Base-by-base conservation (phyloP, 2,113 vertebrate species). In the Tychaedon coryphoeus region DNA sequence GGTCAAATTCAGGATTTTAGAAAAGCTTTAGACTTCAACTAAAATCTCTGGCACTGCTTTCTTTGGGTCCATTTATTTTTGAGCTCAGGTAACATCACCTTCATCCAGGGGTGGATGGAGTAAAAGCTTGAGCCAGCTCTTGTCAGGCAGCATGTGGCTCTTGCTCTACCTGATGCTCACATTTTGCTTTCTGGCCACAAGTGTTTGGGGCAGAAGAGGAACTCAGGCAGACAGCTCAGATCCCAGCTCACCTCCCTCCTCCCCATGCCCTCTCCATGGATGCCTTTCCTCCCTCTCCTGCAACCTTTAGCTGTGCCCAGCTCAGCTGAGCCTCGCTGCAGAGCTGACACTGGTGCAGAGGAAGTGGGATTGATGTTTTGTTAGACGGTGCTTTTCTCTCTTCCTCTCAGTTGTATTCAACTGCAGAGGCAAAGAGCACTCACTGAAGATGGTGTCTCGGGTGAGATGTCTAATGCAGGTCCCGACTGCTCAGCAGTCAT, bases 401-500 rank as follows among this genome's bases (percentile, higher is more conserved):
- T 88, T 95, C 84, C 65, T 45, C 73, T 75, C 1, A 0, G 14
- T 16, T 45, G 71, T 90, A 29, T 51, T 60, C 76, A 97, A 53
- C 88, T 66, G 84, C 16, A 53, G 72, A 67, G 72, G 65, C 93
- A 96, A 84, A 73, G 80, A 91, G 76, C 86, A 33, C 61, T 57
- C 62, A 10, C 50, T 47, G 84, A 90, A 82, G 81, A 51, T 8
- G 7, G 16, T 40, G 93, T 90, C 94, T 94, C 71, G 0, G 78
- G 71, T 85, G 94, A 94, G 80, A 91, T 85, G 95, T 92, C 66
- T 75, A 65, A 87, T 29, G 60, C 70, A 22, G 81, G 91, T 89
- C 84, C 42, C 38, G 0, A 81, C 93, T 65, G 93, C 95, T 95
- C 93, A 75, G 80, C 73, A 87, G 71, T 95, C 94, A 95, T 94